A percentile compares a stretch with the other conserved stretches of the same genome.
These are phyloP conservation scores for Dioctria linearis DNA, from an alignment of 2,888 invertebrate species.

Conservation along the genomic window DNA sequence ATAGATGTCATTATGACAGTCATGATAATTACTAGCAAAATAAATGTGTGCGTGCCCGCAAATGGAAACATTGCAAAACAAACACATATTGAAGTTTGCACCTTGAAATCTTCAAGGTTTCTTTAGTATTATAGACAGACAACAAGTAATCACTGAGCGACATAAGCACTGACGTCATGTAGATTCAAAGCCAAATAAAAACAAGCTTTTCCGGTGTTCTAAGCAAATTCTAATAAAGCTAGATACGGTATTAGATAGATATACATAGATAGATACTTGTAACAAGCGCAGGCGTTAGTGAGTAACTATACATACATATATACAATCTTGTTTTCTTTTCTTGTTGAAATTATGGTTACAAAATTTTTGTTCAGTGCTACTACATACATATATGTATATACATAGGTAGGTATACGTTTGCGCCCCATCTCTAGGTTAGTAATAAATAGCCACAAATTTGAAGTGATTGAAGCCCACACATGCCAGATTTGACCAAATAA, in stretches of 20 bases:
- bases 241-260: not conserved
- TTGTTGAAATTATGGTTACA: no score
- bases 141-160: conserved; percentile 23
- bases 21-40: conserved; percentile 26
- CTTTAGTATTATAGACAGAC: not conserved
- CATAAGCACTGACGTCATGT: conserved; percentile 44
- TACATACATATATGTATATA: no score
- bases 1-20: conserved; percentile 25
- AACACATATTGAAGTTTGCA: conserved; percentile 42
- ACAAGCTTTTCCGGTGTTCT: conserved; percentile 52
- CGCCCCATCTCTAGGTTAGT: conserved; percentile 13
- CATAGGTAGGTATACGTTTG: not conserved
- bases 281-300: not conserved
- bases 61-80: conserved; percentile 44
- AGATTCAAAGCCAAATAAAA: conserved; percentile 27
- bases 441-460: conserved; percentile 26
- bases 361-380: no score
- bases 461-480: conserved; percentile 27
- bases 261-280: no score
- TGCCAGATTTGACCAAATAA: conserved; percentile 34
- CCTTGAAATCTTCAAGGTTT: conserved; percentile 56
- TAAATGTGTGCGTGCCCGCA: conserved; percentile 36
- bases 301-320: not conserved
- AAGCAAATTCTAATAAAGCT: conserved; percentile 25
- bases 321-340: no score